Evolutionary conservation across 2,888 invertebrate genomes (phyloP), one percentile per base, ranked within the genome.

Genomic region (Melinaea menophilus): DNA sequence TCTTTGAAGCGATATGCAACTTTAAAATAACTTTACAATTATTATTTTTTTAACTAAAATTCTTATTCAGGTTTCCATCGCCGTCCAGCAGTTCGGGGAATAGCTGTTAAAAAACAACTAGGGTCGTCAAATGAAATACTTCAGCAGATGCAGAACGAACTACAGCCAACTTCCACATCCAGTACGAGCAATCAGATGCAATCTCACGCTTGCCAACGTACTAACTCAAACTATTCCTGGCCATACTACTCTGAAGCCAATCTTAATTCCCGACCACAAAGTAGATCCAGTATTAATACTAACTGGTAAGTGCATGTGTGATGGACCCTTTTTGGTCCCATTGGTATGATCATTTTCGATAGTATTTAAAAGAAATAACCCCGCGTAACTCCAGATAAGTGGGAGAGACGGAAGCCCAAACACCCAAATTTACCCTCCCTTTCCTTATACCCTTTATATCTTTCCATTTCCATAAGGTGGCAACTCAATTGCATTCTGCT

Each of bases 61-160:
- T 48, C 31, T 51, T n/a, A n/a, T n/a, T 2, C 60, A 91, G 91
- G 91, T 0, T 97, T 97, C 81, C 95, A 96, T 76, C 93, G 96
- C 47, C 91, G 97, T n/a, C 97, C 97, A 0, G 96, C 96, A 0
- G 97, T 97, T 2, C 93, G 96, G 1, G 97, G 97, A 0, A 97
- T 97, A 68, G 84, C 87, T 0, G 80, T 85, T 46, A 97, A 97
- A 78, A 95, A 96, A n/a, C 93, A 95, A 70, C 94, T 96, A 69
- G 95, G 95, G 11, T 95, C 95, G 9, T 94, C 96, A 0, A 95
- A 94, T 68, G 96, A 96, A 75, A 95, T 96, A 51, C 88, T 96
- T 0, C 94, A 95, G 73, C 96, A 96, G 79, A 94, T 96, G 91
- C 95, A 95, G 78, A 93, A 93, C 62, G 94, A 95, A 72, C 84